Evolutionary conservation across 1,140 invertebrate species (phyloP), one percentile per base, ranked within the genome.

Genomic region (Pseudomyrmex gracilis): DNA sequence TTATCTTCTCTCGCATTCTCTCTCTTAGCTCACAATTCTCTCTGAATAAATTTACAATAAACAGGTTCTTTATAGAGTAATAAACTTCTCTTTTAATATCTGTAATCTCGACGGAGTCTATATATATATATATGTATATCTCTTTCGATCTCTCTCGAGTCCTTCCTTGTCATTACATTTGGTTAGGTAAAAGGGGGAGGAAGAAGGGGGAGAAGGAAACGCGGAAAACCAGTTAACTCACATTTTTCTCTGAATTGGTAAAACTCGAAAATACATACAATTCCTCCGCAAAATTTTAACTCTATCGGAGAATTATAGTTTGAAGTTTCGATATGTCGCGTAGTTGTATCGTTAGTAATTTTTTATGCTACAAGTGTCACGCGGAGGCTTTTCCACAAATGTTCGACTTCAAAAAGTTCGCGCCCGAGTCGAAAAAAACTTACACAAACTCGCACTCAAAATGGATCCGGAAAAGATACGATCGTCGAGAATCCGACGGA

Each of bases 321-420:
- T 88, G 84, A 84, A 86, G 88, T 90, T 90, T 90, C 90, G 91
- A 93, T 92, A 92, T 93, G 91, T 93, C 86, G 86, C 61, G 51
- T 87, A 89, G 82, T 84, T 82, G 34, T 68, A 45, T 70, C 63
- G 55, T 85, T 53, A 78, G 73, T 76, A 87, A 34, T 51, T 60
- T 60, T 24, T 82, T 58, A 47, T 61, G 53, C 78, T 68, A 83
- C 58, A 67, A n/a, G n/a, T 49, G 64, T 77, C 67, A 47, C 70
- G 66, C 61, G 51, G 58, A 83, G 84, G 78, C 78, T 88, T 87
- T 88, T n/a, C n/a, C 34, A 87, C 22, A 55, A 63, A 34, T 49
- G 57, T 47, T 83, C 13, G 63, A 17, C n/a, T 13, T 47, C 10
- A 43, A 49, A 49, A 4, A 5, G 7, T 78, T 1, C 17, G 20